Evolutionary conservation across 2,888 invertebrate genomes (phyloP), one percentile per base, ranked within the genome.

Genomic region (Panzeria rudis): DNA sequence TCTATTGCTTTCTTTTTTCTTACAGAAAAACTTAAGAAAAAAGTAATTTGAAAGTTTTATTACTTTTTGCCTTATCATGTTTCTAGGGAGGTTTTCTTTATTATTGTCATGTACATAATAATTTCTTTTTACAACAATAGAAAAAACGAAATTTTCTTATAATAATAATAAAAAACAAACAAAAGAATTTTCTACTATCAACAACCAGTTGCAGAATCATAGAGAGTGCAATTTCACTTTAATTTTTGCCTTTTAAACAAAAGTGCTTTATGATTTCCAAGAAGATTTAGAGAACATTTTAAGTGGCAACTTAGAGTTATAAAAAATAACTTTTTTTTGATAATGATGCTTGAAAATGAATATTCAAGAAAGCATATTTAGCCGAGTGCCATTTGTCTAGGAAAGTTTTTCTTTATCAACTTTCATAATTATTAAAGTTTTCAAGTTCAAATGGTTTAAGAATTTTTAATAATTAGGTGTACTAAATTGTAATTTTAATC

Each of bases 1-100:
- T 47, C 59, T 6, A 44, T 64, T 68, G 52, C n/a, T 76, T 76
- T 44, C 64, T 66, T 59, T 80, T 59, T 73, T 56, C 38, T 71
- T 76, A 59, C 35, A 64, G 29, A 20, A 32, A 35, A 71, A 77
- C 38, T 61, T 35, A 71, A 76, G 81, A 86, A 86, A 86, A 87
- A 87, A 87, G 86, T 83, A 85, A 88, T 88, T 86, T 88, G 80
- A 87, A 87, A 88, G 88, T 88, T 88, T 87, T 88, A 88, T 88
- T 88, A 86, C 87, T 87, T 87, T 87, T 86, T 86, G 85, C 82
- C 86, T 83, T 86, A 86, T 85, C 85, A 79, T 85, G 82, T 82
- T 85, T 82, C 85, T 54, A 78, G 85, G 85, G 85, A 85, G 85
- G 78, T 78, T 82, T 85, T 79, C 85, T 85, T 85, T 82, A 75